Conservation (phyloP, 1,140 invertebrate species). For the Charaxes varanes region DNA sequence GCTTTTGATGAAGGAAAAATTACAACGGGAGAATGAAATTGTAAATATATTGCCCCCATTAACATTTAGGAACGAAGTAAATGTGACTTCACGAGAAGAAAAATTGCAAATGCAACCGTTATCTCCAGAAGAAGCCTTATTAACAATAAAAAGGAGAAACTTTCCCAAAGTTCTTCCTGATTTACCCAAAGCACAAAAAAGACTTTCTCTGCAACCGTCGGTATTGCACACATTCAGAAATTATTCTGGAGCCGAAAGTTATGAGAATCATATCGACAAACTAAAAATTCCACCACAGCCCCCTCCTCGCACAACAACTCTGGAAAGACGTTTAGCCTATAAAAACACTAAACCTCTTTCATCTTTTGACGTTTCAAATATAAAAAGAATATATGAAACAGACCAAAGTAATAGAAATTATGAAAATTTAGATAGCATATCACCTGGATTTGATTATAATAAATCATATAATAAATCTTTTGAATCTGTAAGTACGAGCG, state of each 20-base stretch:
- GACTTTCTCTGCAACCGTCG: conserved; percentile 73
- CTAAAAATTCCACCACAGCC: conserved; percentile 77
- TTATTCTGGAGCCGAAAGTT: conserved; percentile 34
- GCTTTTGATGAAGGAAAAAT: conserved; percentile 52
- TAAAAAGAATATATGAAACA: conserved; percentile 32
- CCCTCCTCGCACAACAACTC: conserved; percentile 78
- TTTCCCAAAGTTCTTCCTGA: conserved; percentile 89
- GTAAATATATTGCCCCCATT: conserved; percentile 72
- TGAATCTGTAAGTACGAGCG: conserved; percentile 24
- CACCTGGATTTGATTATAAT: conserved; percentile 22
- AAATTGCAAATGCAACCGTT: conserved; percentile 47
- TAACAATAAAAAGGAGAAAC: conserved; percentile 83
- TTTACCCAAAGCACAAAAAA: conserved; percentile 74
- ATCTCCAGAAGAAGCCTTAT: conserved; percentile 81
- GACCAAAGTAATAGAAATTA: conserved; percentile 36
- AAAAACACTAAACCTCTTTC: conserved; percentile 54
- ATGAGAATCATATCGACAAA: conserved; percentile 58
- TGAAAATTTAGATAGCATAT: conserved; percentile 53
- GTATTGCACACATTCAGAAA: conserved; percentile 57
- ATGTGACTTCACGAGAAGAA: conserved; percentile 81
- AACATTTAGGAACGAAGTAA: conserved; percentile 77
- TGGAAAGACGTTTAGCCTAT: conserved; percentile 70
- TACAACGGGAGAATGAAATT: conserved; percentile 34
- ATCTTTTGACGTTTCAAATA: conserved; percentile 41
- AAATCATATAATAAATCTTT: conserved; percentile 31